Base-by-base conservation (phyloP, 2,113 vertebrate species). In the Talpa occidentalis region DNA sequence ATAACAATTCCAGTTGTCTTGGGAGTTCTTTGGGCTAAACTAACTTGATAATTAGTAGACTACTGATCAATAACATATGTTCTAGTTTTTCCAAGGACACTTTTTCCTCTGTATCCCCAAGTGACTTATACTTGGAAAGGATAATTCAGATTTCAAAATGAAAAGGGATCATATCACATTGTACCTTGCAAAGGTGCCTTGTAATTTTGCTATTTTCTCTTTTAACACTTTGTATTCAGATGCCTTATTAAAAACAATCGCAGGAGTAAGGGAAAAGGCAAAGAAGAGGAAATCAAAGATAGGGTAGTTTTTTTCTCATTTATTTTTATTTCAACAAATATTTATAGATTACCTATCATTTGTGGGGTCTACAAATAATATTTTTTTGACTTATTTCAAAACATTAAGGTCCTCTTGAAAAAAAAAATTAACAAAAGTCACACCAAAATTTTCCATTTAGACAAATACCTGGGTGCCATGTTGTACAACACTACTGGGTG, bases 1-100 rank as follows among this genome's bases (percentile, higher is more conserved):
- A 62, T 72, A 94, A 42, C 79, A 32, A 15, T 95, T 92, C 72
- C 2, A 22, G 28, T 89, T 94, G 70, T 77, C 35, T 90, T 81
- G 49, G 10, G 62, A 70, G 47, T 92, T 82, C 74, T 93, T 84
- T 64, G 70, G 67, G 60, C 11, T 80, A 80, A 79, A 37, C 49
- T 90, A 80, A 90, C 83, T 94, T 94, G 70, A 54, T 93, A 80
- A 93, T 93, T 93, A 88, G 74, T 24, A 79, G 17, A 66, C 30
- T 79, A 89, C 77, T 91, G 76, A 78, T 76, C 80, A 72, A 88
- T 73, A 90, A 54, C 17, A 17, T 28, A 11, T 66, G 62, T 74
- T 85, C 37, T 30, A 62, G 5, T 72, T 62, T 62, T 74, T n/a
- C 70, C 64, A 54, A 77, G 52, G 32, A 83, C 4, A 17, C 60